Evolutionary conservation across 53 echinoderm and acorn worm species (phyloP).

Genomic region (Henricia sp.): DNA sequence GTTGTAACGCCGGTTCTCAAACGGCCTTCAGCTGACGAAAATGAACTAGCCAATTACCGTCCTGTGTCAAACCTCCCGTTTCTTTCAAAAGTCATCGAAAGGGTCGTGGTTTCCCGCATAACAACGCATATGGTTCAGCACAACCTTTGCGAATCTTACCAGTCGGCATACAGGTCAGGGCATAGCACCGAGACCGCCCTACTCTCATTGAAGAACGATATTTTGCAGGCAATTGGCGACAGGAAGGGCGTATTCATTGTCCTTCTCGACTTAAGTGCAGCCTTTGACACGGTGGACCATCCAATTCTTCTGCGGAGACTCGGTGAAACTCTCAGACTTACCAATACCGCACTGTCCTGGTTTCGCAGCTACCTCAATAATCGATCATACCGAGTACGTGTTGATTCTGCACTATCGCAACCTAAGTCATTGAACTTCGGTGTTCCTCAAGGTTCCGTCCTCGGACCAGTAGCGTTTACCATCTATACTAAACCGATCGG

Average conservation of each 20-base stretch:
- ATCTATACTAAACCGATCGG: too few species aligned
- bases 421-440: neutral
- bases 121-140: constrained; percentile 37
- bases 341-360: neutral
- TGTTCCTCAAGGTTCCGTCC: too few species aligned
- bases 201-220: constrained; percentile 29
- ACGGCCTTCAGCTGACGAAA: constrained; percentile 39
- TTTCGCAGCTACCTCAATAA: neutral
- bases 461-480: too few species aligned
- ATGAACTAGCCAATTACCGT: constrained; percentile 47
- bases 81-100: constrained; percentile 51
- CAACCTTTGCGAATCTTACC: constrained; percentile 45
- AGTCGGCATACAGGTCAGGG: constrained; percentile 44
- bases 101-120: constrained; percentile 10
- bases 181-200: constrained; percentile 66
- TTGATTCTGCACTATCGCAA: neutral
- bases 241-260: constrained; percentile 43
- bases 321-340: neutral
- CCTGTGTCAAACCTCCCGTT: constrained; percentile 41
- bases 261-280: constrained; percentile 13
- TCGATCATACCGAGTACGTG: neutral
- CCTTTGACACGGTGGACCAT: constrained; percentile 9
- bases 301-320: neutral
- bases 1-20: constrained; percentile 57
- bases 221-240: constrained; percentile 15